phyloP scores from a whole-genome alignment of 2,113 vertebrate genomes.

The Equus quagga region DNA sequence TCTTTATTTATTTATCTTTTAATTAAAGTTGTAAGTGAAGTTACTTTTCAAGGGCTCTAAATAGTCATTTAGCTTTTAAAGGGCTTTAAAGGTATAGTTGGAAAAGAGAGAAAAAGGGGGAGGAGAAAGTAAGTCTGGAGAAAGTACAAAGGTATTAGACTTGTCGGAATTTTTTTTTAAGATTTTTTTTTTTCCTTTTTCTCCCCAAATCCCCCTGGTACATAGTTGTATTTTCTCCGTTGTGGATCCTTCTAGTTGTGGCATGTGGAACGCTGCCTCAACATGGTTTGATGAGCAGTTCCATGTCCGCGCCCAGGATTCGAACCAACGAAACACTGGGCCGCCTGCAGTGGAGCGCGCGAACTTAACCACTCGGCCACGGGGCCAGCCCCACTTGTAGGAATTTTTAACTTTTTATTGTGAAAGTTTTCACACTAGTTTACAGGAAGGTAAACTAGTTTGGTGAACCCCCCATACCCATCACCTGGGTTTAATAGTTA shows the following conservation, averaged over 20 bases:
- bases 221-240: too few species aligned
- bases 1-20: not conserved
- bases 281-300: too few species aligned
- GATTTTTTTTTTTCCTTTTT: too few species aligned
- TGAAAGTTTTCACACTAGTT: slow-evolving; percentile 49
- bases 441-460: not conserved
- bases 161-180: slow-evolving; percentile 15
- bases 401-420: slow-evolving; percentile 49
- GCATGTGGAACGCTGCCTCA: too few species aligned
- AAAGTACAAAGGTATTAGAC: not conserved
- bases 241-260: too few species aligned
- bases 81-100: slow-evolving; percentile 14
- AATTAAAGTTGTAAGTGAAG: slow-evolving; percentile 26
- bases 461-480: not conserved
- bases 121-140: not conserved
- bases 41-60: slow-evolving; percentile 1
- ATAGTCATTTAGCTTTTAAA: slow-evolving; percentile 37
- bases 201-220: too few species aligned
- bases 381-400: not conserved
- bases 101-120: not conserved
- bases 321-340: too few species aligned
- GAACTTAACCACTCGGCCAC: too few species aligned
- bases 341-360: too few species aligned
- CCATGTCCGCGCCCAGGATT: too few species aligned
- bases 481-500: slow-evolving; percentile 12